Evolutionary conservation across 2,797 vertebrate species (phyloP).

Genomic region (Furcifer pardalis): DNA sequence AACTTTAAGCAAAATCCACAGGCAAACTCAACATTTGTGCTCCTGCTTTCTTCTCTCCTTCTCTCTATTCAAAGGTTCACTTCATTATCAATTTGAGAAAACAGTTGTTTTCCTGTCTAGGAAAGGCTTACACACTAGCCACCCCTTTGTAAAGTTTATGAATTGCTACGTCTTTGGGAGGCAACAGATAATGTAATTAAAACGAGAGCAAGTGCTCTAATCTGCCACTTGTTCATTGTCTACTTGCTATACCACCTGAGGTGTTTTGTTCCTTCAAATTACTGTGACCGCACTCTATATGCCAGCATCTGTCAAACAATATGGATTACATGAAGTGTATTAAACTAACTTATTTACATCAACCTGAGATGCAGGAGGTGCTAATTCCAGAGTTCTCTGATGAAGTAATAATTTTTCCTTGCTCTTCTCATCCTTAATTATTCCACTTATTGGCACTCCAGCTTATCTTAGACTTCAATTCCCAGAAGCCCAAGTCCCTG

Average conservation of each 20-base stretch:
- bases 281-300: constrained; percentile 9
- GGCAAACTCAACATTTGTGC: not conserved
- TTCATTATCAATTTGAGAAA: constrained; percentile 11
- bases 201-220: constrained; percentile 4
- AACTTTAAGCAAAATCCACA: not conserved
- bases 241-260: constrained; percentile 10
- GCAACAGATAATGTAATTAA: constrained; percentile 34
- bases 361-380: constrained; percentile 2
- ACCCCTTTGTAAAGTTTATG: constrained; percentile 30
- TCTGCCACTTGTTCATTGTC: constrained; percentile 30
- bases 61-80: not conserved
- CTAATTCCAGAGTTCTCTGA: constrained; percentile 5
- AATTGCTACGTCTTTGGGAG: constrained; percentile 30
- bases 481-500: no score
- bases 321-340: constrained; percentile 15
- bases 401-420: constrained; percentile 25
- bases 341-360: constrained; percentile 12
- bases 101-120: not conserved
- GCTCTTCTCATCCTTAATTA: constrained; percentile 18
- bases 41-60: no score
- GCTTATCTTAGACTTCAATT: no score
- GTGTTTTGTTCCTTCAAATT: constrained; percentile 40
- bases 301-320: constrained; percentile 27
- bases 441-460: no score
- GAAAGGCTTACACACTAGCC: not conserved